These are phyloP conservation scores for Erebia palarica DNA, from an alignment of 2,888 invertebrate species.

Conservation along the genomic window DNA sequence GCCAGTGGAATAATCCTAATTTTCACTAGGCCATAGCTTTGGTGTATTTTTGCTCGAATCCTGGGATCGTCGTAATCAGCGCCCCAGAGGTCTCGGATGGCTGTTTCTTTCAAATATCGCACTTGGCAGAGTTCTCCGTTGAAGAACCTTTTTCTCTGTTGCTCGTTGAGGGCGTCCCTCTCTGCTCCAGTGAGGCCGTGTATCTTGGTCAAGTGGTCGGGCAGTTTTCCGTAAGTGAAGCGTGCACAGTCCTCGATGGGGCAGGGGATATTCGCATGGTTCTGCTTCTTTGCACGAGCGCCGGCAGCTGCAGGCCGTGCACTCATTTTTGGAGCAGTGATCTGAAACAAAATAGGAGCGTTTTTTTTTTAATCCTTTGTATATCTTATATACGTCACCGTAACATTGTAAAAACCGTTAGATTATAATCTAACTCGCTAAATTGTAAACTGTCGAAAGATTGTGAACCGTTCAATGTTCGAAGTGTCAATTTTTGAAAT, in stretches of 20 bases:
- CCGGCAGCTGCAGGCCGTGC: slow-evolving; percentile 58
- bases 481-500: too few species aligned
- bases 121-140: slow-evolving; percentile 81
- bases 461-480: too few species aligned
- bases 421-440: too few species aligned
- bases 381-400: too few species aligned
- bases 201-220: slow-evolving; percentile 78
- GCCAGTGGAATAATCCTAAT: slow-evolving; percentile 77
- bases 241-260: slow-evolving; percentile 80
- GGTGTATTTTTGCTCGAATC: slow-evolving; percentile 76
- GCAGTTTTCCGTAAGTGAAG: slow-evolving; percentile 79
- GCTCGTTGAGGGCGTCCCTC: slow-evolving; percentile 76
- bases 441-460: too few species aligned
- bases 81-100: slow-evolving; percentile 79
- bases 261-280: slow-evolving; percentile 80
- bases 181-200: slow-evolving; percentile 77
- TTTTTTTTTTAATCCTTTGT: not conserved
- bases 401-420: too few species aligned
- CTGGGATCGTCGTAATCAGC: slow-evolving; percentile 76
- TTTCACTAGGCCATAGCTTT: slow-evolving; percentile 76
- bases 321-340: slow-evolving; percentile 51
- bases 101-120: slow-evolving; percentile 75
- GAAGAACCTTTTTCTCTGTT: slow-evolving; percentile 77
- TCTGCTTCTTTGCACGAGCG: slow-evolving; percentile 77
- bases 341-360: slow-evolving; percentile 42